Percentiles rank a stretch among this genome's conserved stretches.
Conservation (phyloP, 2,113 vertebrate species). For the Hemibates koningsi region DNA sequence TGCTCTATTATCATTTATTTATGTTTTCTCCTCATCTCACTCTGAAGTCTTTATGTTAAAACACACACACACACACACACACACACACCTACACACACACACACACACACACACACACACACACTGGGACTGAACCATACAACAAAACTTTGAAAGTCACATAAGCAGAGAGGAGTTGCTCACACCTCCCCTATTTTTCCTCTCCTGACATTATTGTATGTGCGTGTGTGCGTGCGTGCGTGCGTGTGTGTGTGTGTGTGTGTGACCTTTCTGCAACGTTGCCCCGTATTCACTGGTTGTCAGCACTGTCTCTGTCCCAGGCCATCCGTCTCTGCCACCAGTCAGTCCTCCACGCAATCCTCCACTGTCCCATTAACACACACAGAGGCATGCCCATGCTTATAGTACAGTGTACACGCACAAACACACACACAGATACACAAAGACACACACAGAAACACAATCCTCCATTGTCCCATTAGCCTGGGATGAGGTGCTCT, state of each 20-base stretch:
- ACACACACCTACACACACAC: neutral
- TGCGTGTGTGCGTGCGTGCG: constrained; percentile 57
- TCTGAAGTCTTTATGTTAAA: neutral
- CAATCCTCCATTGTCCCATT: constrained; percentile 91
- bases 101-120: neutral
- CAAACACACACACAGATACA: neutral
- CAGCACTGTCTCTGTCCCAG: constrained; percentile 86
- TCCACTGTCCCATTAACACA: constrained; percentile 59
- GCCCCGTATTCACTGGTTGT: constrained; percentile 89
- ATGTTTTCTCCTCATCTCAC: neutral
- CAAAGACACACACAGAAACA: neutral
- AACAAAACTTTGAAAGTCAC: constrained; percentile 67
- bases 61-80: neutral
- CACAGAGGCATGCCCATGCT: constrained; percentile 7
- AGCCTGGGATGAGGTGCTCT: constrained; percentile 79
- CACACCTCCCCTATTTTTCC: constrained; percentile 42
- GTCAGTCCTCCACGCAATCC: constrained; percentile 87
- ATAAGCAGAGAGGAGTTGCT: constrained; percentile 18
- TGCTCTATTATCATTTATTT: neutral
- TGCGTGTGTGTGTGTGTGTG: constrained; percentile 42
- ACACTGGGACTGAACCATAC: neutral
- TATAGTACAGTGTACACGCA: neutral
- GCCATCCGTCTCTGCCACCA: constrained; percentile 92
- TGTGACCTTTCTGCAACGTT: constrained; percentile 93
- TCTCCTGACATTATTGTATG: constrained; percentile 53